Percentiles rank a stretch among this genome's conserved stretches.
These are phyloP conservation scores for Pteronura brasiliensis DNA, from an alignment of 2,113 vertebrate species.

Conservation along the genomic window DNA sequence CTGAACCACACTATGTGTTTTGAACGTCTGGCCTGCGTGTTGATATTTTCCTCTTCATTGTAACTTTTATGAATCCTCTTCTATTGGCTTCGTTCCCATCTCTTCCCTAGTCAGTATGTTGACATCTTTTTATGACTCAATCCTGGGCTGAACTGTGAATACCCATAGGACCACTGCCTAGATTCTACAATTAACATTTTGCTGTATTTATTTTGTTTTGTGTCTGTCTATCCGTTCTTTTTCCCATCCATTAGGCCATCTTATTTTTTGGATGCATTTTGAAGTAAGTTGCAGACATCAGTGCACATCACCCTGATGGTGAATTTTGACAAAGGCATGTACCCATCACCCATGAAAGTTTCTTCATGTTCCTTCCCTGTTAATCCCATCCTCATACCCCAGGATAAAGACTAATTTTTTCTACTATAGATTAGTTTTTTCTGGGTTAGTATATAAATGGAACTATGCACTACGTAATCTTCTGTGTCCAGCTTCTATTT, in stretches of 20 bases:
- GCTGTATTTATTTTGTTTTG: neutral
- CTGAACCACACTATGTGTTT: neutral
- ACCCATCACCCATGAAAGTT: neutral
- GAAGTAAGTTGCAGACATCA: neutral
- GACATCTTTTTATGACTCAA: neutral
- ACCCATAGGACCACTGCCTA: neutral
- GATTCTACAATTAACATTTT: slow-evolving; percentile 7
- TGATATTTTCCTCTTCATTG: neutral
- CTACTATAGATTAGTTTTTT: neutral
- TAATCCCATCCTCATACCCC: neutral
- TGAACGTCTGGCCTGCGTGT: neutral
- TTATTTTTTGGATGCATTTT: slow-evolving; percentile 32
- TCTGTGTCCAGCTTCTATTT: neutral
- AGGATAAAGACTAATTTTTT: neutral
- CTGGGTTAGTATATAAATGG: neutral
- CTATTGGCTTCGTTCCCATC: neutral
- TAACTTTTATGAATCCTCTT: neutral
- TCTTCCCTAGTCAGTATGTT: neutral
- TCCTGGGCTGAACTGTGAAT: neutral
- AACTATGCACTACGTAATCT: neutral
- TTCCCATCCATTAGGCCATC: neutral
- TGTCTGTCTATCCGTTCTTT: neutral
- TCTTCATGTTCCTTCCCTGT: neutral
- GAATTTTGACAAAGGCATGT: neutral
- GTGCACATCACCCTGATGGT: neutral